Evolutionary conservation across 2,797 vertebrate genomes (phyloP).

Genomic region (Falco cherrug): DNA sequence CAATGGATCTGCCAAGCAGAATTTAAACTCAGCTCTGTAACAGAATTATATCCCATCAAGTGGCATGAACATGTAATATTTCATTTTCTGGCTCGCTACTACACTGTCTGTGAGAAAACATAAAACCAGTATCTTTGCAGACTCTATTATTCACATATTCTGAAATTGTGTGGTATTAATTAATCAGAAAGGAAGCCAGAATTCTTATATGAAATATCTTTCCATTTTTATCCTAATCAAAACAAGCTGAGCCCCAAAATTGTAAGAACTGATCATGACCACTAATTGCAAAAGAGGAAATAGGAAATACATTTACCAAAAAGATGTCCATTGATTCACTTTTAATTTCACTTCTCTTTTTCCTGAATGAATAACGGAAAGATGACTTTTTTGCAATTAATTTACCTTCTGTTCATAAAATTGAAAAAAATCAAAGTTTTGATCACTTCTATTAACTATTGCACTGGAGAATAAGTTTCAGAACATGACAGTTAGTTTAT

Average conservation of each 20-base stretch:
- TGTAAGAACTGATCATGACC: neutral
- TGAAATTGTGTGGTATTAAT: conserved; percentile 48
- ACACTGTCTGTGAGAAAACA: conserved; percentile 56
- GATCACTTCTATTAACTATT: neutral
- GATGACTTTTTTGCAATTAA: neutral
- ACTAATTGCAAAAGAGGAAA: neutral
- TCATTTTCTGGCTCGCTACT: conserved; percentile 63
- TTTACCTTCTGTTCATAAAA: neutral
- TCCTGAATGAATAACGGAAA: neutral
- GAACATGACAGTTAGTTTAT: neutral
- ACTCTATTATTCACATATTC: conserved; percentile 27
- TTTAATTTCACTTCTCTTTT: neutral
- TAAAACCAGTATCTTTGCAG: conserved; percentile 46
- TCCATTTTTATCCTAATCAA: conserved; percentile 47
- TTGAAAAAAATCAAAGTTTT: neutral
- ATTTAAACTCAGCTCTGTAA: conserved; percentile 39
- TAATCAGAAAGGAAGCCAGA: conserved; percentile 45
- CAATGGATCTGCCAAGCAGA: conserved; percentile 15
- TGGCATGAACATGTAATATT: conserved; percentile 39
- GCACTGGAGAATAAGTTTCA: neutral
- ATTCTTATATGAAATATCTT: conserved; percentile 40
- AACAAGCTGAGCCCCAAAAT: conserved; percentile 49
- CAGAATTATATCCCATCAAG: conserved; percentile 46
- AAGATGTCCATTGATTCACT: neutral
- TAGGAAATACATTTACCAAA: neutral